phyloP scores from a whole-genome alignment of 2,113 vertebrate genomes.

The Petrocephalus microphthalmus region DNA sequence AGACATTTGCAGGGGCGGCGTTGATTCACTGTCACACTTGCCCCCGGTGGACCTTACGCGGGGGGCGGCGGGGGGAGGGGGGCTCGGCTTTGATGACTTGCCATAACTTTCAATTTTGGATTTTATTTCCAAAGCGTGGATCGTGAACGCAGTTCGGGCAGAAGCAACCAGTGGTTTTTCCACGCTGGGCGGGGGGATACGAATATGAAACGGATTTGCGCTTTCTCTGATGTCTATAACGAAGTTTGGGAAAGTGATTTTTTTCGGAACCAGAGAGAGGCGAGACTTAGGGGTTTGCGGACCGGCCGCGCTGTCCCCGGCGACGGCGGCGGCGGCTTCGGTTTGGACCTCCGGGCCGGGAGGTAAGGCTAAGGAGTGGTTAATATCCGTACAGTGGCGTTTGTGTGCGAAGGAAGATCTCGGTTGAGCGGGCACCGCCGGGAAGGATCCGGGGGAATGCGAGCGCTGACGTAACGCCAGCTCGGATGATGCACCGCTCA shows the following conservation, averaged over 20 bases:
- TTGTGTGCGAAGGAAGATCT: background rate
- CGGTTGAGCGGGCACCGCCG: background rate
- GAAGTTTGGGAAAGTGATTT: background rate
- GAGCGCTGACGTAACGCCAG: constrained; percentile 51
- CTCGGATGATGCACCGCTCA: constrained; percentile 42
- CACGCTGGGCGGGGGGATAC: background rate
- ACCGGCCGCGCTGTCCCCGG: background rate
- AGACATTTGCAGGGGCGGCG: background rate
- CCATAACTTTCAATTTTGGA: background rate
- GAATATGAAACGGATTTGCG: constrained; percentile 17
- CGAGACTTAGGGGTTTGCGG: background rate
- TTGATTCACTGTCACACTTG: background rate
- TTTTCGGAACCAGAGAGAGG: background rate
- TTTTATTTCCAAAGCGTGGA: background rate
- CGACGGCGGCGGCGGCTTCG: background rate
- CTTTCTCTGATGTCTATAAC: background rate
- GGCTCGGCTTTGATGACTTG: background rate
- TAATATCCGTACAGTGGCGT: background rate
- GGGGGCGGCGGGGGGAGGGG: background rate
- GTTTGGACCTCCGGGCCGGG: background rate
- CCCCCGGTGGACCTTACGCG: background rate
- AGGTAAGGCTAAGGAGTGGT: background rate
- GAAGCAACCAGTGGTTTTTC: background rate
- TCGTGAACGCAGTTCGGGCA: background rate
- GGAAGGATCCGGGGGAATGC: constrained; percentile 40